Conservation (phyloP, 2,113 vertebrate species). For the Saccopteryx bilineata region DNA sequence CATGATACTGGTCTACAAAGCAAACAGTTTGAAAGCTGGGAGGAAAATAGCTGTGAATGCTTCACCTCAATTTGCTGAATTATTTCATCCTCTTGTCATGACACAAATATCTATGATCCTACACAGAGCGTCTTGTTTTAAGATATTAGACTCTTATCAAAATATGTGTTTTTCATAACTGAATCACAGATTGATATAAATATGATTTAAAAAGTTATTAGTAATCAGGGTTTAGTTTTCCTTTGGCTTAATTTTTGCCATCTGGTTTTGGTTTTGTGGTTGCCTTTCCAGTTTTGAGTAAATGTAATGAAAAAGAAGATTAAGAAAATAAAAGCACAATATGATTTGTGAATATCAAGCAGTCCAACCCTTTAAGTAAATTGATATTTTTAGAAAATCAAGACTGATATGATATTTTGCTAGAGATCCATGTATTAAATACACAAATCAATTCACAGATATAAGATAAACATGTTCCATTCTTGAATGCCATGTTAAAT, state of each 20-base stretch:
- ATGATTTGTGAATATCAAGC: conserved; percentile 29
- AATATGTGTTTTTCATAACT: conserved; percentile 16
- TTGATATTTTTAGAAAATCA: conserved; percentile 18
- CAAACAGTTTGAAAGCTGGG: not conserved
- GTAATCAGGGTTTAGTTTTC: conserved; percentile 22
- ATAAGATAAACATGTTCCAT: not conserved
- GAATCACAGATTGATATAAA: conserved; percentile 64
- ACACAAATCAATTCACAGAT: not conserved
- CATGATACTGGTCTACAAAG: not conserved
- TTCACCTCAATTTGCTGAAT: not conserved
- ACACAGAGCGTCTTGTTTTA: not conserved
- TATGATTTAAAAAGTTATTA: conserved; percentile 19
- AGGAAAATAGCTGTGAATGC: not conserved
- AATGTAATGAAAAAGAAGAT: conserved; percentile 64
- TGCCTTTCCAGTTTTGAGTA: conserved; percentile 56
- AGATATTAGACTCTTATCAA: conserved; percentile 21
- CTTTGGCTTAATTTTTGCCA: conserved; percentile 40
- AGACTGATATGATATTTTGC: not conserved
- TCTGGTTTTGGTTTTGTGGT: conserved; percentile 73
- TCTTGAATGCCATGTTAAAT: conserved; percentile 20
- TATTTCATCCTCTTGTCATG: not conserved
- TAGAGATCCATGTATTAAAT: not conserved
- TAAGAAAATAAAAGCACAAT: conserved; percentile 61
- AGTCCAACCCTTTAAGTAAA: conserved; percentile 38
- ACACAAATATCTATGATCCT: conserved; percentile 20